Evolutionary conservation across 2,888 invertebrate species (phyloP).

Genomic region (Agelastica alni): DNA sequence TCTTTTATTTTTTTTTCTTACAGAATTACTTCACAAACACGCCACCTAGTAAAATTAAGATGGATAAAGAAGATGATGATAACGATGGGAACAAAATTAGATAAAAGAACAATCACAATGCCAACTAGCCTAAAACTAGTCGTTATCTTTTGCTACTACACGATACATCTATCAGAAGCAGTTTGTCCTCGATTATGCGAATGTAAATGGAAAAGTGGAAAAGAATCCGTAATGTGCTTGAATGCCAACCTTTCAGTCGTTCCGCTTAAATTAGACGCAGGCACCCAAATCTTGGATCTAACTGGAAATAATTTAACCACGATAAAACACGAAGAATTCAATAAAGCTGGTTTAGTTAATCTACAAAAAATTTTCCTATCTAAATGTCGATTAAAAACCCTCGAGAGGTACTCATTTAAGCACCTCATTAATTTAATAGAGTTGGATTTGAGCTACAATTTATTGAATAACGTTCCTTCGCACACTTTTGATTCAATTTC

Average conservation of each 20-base stretch:
- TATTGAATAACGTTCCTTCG: constrained; percentile 69
- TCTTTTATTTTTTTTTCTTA: constrained; percentile 8
- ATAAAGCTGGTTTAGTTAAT: constrained; percentile 74
- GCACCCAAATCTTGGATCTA: constrained; percentile 80
- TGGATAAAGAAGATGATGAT: constrained; percentile 41
- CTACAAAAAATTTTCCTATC: constrained; percentile 79
- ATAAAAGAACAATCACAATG: constrained; percentile 37
- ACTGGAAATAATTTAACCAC: constrained; percentile 71
- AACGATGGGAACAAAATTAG: constrained; percentile 35
- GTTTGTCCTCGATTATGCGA: constrained; percentile 79
- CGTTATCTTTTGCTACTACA: constrained; percentile 47
- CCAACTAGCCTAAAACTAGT: constrained; percentile 33
- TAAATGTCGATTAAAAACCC: constrained; percentile 69
- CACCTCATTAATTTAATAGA: constrained; percentile 81
- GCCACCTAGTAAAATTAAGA: constrained; percentile 16
- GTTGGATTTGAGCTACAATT: constrained; percentile 77
- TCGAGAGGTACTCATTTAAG: constrained; percentile 76
- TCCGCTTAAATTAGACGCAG: constrained; percentile 74
- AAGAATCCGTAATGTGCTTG: constrained; percentile 81
- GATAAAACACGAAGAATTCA: constrained; percentile 75
- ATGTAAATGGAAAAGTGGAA: constrained; percentile 88
- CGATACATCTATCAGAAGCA: constrained; percentile 58
- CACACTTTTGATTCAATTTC: constrained; percentile 73
- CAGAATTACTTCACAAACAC: constrained; percentile 7
- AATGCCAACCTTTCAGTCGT: constrained; percentile 75